Evolutionary conservation across 2,797 vertebrate genomes (phyloP), one percentile per base, ranked within the genome.

Genomic region (Ambastaia sidthimunki): DNA sequence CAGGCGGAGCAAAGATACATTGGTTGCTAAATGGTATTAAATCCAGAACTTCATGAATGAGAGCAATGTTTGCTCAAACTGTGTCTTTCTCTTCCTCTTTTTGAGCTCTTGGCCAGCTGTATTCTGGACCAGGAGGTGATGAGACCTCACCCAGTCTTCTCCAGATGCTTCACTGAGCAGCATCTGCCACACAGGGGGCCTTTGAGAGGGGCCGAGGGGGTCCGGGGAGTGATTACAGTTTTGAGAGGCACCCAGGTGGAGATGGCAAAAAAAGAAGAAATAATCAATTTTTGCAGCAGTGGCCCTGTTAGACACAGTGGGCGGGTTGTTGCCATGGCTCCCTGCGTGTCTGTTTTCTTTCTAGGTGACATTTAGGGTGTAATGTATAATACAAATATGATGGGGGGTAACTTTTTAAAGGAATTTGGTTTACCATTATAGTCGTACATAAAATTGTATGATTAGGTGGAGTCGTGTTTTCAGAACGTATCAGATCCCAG

Each of bases 131-230:
- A 90, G 89, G 88, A 89, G 90, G 87, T 91, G 91, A 92, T 90
- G 90, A 91, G 90, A 90, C 88, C 86, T 89, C 91, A 90, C 90
- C 91, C 87, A 86, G 84, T 88, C 88, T 90, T 91, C 88, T 93
- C 90, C 92, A 92, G 92, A 90, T 92, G 92, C 91, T 89, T 90
- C 89, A 76, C 85, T 82, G 88, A 91, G 87, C 89, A 91, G 89
- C 92, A 92, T 91, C 91, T 92, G 92, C 89, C 89, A 71, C 85
- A 83, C 71, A 85, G 85, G 74, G 70, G 74, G 69, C 57, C 31
- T 25, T 62, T 68, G 71, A 71, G 73, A 78, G 74, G 83, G 65
- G 80, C 37, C n/a, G 31, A 41, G 52, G 62, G 66, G 73, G 62
- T 80, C 9, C 50, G 67, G 83, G 77, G 82, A 85, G 88, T 87